Percentiles rank a stretch among this genome's conserved stretches.
Evolutionary conservation across 2,888 invertebrate species (phyloP).

Genomic region (Caenorhabditis plicata): DNA sequence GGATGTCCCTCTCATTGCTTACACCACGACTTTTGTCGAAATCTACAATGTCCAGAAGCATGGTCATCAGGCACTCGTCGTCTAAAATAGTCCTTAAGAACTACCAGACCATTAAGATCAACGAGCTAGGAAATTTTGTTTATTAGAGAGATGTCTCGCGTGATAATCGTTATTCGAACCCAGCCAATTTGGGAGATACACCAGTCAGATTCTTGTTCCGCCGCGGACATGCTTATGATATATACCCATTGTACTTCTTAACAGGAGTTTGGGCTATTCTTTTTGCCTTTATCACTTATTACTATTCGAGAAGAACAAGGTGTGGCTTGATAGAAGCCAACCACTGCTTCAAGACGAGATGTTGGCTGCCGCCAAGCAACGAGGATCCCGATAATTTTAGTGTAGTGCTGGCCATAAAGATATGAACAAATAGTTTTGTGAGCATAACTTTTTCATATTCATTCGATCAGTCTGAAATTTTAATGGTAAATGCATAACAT

Average conservation of each 20-base stretch:
- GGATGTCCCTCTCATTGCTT: constrained; percentile 55
- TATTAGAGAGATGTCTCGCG: constrained; percentile 59
- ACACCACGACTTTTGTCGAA: constrained; percentile 51
- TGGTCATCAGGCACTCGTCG: constrained; percentile 39
- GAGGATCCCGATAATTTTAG: constrained; percentile 51
- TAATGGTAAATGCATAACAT: too few species aligned
- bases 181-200: constrained; percentile 59
- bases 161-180: constrained; percentile 52
- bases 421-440: too few species aligned
- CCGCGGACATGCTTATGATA: constrained; percentile 57
- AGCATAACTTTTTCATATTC: too few species aligned
- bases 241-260: constrained; percentile 57
- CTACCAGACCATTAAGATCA: constrained; percentile 34
- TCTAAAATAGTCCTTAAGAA: too few species aligned
- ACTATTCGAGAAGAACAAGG: constrained; percentile 57
- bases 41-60: constrained; percentile 33
- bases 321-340: constrained; percentile 62
- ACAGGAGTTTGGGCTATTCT: constrained; percentile 50
- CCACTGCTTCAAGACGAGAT: constrained; percentile 51
- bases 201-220: constrained; percentile 55
- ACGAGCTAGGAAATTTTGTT: constrained; percentile 51
- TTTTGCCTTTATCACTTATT: constrained; percentile 50
- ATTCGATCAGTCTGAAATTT: too few species aligned
- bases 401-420: too few species aligned
- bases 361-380: constrained; percentile 50